These are phyloP conservation scores for Drosophila borealis DNA, from an alignment of 2,888 invertebrate species.

Conservation along the genomic window DNA sequence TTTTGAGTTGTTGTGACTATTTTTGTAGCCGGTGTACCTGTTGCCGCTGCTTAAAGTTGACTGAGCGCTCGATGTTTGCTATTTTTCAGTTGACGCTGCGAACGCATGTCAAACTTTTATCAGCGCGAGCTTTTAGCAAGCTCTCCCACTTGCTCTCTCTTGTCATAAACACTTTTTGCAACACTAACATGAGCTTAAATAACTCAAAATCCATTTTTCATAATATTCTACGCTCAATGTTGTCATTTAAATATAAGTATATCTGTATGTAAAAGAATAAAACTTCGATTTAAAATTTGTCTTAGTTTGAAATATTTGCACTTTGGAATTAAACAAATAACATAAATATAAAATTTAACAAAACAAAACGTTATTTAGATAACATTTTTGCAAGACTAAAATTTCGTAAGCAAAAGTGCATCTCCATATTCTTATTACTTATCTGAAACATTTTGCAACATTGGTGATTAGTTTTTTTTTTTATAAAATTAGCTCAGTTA, in stretches of 20 bases:
- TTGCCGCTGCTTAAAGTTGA: conserved; percentile 50
- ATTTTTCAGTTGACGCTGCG: conserved; percentile 4
- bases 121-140: conserved; percentile 34
- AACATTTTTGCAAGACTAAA: too few species aligned
- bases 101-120: conserved; percentile 27
- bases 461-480: not conserved
- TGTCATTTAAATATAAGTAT: too few species aligned
- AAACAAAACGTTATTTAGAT: too few species aligned
- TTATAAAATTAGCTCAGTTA: not conserved
- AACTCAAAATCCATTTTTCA: conserved; percentile 18
- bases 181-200: conserved; percentile 17
- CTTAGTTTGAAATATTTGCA: too few species aligned
- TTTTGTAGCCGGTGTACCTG: conserved; percentile 38
- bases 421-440: too few species aligned
- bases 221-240: conserved; percentile 2
- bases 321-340: too few species aligned
- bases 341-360: too few species aligned
- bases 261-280: too few species aligned
- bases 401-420: too few species aligned
- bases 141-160: conserved; percentile 12
- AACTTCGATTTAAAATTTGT: too few species aligned
- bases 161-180: conserved; percentile 20
- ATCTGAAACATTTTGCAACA: too few species aligned
- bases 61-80: conserved; percentile 43
- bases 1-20: not conserved